Evolutionary conservation across 2,888 invertebrate species (phyloP), one percentile per base, ranked within the genome.

Genomic region (Drosophila maculinotata): DNA sequence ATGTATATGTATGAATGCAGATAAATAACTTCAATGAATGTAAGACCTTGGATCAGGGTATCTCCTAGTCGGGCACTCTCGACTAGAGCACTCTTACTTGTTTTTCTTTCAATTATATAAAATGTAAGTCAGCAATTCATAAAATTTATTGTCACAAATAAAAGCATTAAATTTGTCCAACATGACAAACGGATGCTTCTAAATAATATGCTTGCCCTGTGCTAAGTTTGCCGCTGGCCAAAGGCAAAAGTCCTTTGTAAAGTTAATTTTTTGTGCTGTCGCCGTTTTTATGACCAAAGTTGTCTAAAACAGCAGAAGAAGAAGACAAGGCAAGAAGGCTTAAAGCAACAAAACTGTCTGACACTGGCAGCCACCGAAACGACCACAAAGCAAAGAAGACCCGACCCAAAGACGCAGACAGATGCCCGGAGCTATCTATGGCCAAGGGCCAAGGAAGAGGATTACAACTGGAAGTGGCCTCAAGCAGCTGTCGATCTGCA

Each of bases 401-500:
- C 30, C n/a, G 36, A 14, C 7, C 28, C 51, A 20, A 30, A 45
- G 70, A 39, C 26, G 14, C 49, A 30, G 20, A 35, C 44, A 23
- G n/a, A 25, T n/a, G 12, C 49, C 42, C 15, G n/a, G 12, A 17
- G 35, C 44, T 17, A 42, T 31, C 28, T 12, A 7, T 36, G 58
- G 10, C 45, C 39, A 38, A 51, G 48, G 58, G 54, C 57, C 20
- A 12, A 42, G 20, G 12, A 28, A 20, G 59, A 62, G 56, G 68
- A 39, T 44, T 53, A 44, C 14, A 39, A 47, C 53, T 62, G 31
- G 38, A 35, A 52, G 44, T 36, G 56, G 41, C 33, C 52, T 56
- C 39, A 26, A 53, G 59, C 63, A 60, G 66, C 54, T 64, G 83
- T 64, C 80, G 75, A 83, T 83, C 80, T 83, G 80, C 78, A 75